A percentile compares a stretch with the other conserved stretches of the same genome.
These are phyloP conservation scores for Stegostoma tigrinum DNA, from an alignment of 2,113 vertebrate genomes.

Conservation along the genomic window DNA sequence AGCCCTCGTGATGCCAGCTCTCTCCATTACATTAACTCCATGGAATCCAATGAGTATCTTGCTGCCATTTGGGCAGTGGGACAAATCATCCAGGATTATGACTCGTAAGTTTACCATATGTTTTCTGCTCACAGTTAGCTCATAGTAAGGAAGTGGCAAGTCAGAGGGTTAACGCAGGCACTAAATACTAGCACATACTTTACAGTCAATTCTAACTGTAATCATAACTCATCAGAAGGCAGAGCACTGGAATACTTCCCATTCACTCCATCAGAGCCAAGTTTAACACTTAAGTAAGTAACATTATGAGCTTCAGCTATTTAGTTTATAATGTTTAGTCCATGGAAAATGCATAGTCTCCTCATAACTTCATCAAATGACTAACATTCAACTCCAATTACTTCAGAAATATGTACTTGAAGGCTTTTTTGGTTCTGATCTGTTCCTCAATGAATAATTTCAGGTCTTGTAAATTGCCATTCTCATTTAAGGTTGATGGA, in stretches of 20 bases:
- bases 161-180: background rate
- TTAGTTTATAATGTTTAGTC: background rate
- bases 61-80: slow-evolving; percentile 92
- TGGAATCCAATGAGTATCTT: slow-evolving; percentile 92
- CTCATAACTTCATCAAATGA: background rate
- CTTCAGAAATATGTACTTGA: slow-evolving; percentile 6
- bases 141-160: background rate
- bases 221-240: background rate
- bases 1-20: slow-evolving; percentile 87
- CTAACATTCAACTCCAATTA: background rate
- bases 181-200: background rate
- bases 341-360: background rate
- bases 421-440: background rate
- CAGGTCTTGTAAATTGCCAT: background rate
- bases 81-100: slow-evolving; percentile 98
- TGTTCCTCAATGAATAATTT: background rate
- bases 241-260: slow-evolving; percentile 9
- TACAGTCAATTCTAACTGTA: background rate
- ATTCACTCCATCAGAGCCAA: slow-evolving; percentile 3
- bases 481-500: background rate
- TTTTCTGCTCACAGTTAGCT: background rate
- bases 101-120: slow-evolving; percentile 67
- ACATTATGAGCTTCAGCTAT: background rate
- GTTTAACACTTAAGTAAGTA: background rate
- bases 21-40: slow-evolving; percentile 89